Evolutionary conservation across 1,140 invertebrate genomes (phyloP).

Genomic region (Drosophila elegans): DNA sequence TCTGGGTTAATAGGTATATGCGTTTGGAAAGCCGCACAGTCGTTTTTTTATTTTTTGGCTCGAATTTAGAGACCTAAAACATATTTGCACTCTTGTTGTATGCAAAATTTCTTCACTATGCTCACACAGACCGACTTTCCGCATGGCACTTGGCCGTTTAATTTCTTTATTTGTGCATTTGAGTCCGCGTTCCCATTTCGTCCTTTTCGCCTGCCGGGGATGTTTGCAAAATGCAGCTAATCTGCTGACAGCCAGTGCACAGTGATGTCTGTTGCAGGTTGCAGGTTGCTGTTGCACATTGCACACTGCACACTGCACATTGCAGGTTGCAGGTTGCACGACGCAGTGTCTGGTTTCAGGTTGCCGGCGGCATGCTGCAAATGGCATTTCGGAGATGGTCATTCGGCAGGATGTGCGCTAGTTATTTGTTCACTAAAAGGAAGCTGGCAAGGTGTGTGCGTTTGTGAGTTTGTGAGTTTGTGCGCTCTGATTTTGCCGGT

Average conservation of each 20-base stretch:
- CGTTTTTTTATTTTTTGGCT: too few relatives aligned
- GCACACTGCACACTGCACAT: neutral
- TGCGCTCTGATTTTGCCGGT: neutral
- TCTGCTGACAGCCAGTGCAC: slow-evolving; percentile 19
- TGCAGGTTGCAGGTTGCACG: neutral
- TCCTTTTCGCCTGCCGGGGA: neutral
- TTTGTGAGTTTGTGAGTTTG: neutral
- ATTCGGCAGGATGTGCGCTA: slow-evolving; percentile 3
- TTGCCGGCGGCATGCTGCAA: neutral
- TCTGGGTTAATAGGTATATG: too few relatives aligned
- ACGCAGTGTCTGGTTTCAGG: neutral
- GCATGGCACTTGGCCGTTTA: neutral
- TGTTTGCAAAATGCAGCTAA: slow-evolving; percentile 15
- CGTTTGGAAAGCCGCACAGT: too few relatives aligned
- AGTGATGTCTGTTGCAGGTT: slow-evolving; percentile 20
- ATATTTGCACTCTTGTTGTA: neutral
- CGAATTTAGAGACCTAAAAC: too few relatives aligned
- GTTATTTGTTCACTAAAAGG: neutral
- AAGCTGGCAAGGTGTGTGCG: neutral
- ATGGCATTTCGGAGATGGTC: neutral
- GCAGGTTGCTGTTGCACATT: slow-evolving; percentile 8
- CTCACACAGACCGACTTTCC: neutral
- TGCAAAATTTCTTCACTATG: neutral
- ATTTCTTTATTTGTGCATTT: neutral
- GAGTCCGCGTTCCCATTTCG: neutral